A percentile compares a stretch with the other conserved stretches of the same genome.
phyloP scores from a whole-genome alignment of 2,113 vertebrate genomes.

The Thryonomys swinderianus region DNA sequence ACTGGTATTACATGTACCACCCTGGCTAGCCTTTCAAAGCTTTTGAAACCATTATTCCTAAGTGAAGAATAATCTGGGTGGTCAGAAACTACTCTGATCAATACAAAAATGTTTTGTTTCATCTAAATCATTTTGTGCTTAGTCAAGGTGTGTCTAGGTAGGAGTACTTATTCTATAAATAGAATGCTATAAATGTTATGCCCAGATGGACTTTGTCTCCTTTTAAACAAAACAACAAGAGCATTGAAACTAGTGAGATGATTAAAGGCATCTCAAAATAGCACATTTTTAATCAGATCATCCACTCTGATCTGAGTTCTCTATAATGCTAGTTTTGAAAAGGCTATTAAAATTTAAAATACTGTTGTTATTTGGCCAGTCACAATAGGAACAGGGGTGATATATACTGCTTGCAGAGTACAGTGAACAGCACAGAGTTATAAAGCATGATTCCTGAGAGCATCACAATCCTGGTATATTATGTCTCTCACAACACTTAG shows the following conservation, averaged over 20 bases:
- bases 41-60: not conserved
- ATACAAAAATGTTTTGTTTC: not conserved
- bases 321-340: not conserved
- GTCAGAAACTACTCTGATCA: not conserved
- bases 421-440: not conserved
- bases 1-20: not conserved
- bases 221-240: not conserved
- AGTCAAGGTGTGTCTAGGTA: not conserved
- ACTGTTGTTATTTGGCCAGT: not conserved
- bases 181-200: not conserved
- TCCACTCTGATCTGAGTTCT: not conserved
- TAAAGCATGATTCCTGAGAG: not conserved
- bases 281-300: not conserved
- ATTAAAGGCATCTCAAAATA: not conserved
- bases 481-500: not conserved
- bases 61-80: not conserved
- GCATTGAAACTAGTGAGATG: not conserved
- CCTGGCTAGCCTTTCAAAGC: not conserved
- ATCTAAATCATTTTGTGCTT: not conserved
- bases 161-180: not conserved
- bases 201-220: not conserved
- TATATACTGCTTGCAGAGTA: not conserved
- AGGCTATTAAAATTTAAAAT: not conserved
- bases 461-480: not conserved
- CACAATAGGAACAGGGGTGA: not conserved